phyloP scores from a whole-genome alignment of 2,797 vertebrate species.

The Anguilla marmorata region DNA sequence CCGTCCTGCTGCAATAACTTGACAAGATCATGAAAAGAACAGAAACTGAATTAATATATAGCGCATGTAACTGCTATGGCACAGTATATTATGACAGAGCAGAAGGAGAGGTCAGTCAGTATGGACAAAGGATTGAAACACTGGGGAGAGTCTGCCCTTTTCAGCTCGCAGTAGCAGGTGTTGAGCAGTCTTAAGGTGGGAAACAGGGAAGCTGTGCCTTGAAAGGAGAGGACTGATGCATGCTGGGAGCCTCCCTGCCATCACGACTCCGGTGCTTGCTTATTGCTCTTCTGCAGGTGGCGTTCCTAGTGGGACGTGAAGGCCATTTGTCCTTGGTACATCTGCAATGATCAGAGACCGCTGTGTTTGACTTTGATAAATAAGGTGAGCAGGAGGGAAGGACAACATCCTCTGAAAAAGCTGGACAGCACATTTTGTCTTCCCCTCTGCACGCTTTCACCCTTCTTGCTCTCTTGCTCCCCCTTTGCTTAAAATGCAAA shows the following conservation, averaged over 20 bases:
- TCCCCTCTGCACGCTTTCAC: background rate
- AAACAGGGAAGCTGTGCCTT: background rate
- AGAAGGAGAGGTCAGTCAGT: background rate
- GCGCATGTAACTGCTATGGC: background rate
- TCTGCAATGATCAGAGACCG: slow-evolving; percentile 52
- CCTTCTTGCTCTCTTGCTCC: background rate
- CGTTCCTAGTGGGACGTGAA: slow-evolving; percentile 46
- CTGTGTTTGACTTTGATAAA: slow-evolving; percentile 51
- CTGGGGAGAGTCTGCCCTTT: background rate
- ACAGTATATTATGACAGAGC: background rate
- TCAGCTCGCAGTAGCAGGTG: background rate
- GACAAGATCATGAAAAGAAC: background rate
- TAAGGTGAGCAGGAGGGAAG: slow-evolving; percentile 31
- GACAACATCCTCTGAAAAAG: slow-evolving; percentile 15
- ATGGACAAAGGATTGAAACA: background rate
- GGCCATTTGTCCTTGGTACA: slow-evolving; percentile 64
- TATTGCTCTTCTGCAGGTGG: slow-evolving; percentile 47
- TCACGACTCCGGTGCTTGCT: background rate
- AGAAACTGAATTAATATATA: background rate
- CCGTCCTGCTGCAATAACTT: background rate
- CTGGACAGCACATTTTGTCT: slow-evolving; percentile 3
- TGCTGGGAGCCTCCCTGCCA: slow-evolving; percentile 26
- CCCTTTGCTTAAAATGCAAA: background rate
- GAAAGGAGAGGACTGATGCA: slow-evolving; percentile 22
- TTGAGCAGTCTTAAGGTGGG: background rate